These are phyloP conservation scores for Zaprionus vittiger DNA, from an alignment of 1,140 invertebrate genomes.

Conservation along the genomic window DNA sequence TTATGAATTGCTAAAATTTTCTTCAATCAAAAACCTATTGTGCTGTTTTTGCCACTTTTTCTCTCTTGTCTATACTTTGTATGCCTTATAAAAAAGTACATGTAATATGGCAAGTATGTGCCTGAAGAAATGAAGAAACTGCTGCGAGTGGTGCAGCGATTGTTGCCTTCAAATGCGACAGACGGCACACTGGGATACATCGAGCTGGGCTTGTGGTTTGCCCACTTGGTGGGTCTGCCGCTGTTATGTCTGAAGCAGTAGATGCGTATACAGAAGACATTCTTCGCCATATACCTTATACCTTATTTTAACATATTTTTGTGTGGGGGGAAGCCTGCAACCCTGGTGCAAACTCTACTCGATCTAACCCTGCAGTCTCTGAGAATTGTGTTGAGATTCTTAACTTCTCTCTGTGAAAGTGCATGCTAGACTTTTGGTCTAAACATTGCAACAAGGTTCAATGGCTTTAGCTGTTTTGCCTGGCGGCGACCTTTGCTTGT, in stretches of 20 bases:
- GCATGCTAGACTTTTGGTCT: conserved; percentile 8
- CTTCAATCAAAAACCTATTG: no score
- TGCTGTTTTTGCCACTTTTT: no score
- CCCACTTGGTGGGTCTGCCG: conserved; percentile 58
- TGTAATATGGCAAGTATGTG: background rate
- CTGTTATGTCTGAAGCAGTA: conserved; percentile 51
- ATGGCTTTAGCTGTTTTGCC: conserved; percentile 41
- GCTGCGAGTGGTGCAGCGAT: conserved; percentile 25
- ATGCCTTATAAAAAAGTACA: conserved; percentile 44
- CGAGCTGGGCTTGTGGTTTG: conserved; percentile 66
- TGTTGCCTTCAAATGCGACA: no score
- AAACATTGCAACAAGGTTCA: conserved; percentile 42
- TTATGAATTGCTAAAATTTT: no score
- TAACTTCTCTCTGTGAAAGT: background rate
- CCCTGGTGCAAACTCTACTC: background rate
- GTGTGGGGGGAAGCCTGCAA: no score
- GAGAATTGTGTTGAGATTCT: no score
- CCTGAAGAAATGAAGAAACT: conserved; percentile 44
- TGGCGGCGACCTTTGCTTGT: conserved; percentile 38
- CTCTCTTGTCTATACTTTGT: no score
- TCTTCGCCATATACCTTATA: no score
- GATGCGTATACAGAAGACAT: background rate
- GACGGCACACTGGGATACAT: conserved; percentile 64
- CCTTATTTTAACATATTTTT: no score
- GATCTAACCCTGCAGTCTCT: background rate